A percentile compares a stretch with the other conserved stretches of the same genome.
Conservation (phyloP, 2,113 vertebrate genomes). For the Protomyctophum bolini region DNA sequence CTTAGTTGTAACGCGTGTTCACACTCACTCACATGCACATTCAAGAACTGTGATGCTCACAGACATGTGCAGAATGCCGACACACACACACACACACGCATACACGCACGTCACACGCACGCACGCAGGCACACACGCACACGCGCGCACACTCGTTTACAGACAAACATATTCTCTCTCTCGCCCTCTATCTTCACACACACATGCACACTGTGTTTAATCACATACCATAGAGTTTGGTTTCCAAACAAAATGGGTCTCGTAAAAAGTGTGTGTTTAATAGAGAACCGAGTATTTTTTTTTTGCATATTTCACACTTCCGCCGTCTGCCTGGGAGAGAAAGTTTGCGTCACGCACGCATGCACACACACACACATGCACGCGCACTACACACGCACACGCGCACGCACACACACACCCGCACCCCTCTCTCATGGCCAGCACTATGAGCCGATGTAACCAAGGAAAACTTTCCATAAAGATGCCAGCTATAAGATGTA, state of each 20-base stretch:
- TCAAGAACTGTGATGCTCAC: conserved; percentile 5
- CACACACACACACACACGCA: neutral
- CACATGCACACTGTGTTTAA: conserved; percentile 43
- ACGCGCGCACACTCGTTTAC: neutral
- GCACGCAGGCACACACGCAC: conserved; percentile 1
- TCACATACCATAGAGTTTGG: conserved; percentile 56
- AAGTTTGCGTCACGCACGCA: conserved; percentile 34
- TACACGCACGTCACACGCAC: neutral
- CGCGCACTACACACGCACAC: too few species aligned
- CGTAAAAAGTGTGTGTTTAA: conserved; percentile 70
- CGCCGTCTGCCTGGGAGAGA: conserved; percentile 46
- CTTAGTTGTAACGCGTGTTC: too few species aligned
- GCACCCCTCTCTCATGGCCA: conserved; percentile 63
- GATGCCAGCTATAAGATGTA: conserved; percentile 68
- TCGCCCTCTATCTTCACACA: neutral
- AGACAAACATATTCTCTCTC: neutral
- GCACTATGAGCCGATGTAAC: conserved; percentile 50
- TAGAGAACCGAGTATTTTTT: conserved; percentile 55
- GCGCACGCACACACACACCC: conserved; percentile 43
- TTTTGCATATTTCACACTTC: conserved; percentile 60
- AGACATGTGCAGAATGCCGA: neutral
- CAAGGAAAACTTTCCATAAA: conserved; percentile 69
- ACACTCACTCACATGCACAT: too few species aligned
- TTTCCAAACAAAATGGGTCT: conserved; percentile 64
- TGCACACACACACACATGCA: too few species aligned